phyloP scores from a whole-genome alignment of 2,113 vertebrate species.

The Andinoacara biseriatus region DNA sequence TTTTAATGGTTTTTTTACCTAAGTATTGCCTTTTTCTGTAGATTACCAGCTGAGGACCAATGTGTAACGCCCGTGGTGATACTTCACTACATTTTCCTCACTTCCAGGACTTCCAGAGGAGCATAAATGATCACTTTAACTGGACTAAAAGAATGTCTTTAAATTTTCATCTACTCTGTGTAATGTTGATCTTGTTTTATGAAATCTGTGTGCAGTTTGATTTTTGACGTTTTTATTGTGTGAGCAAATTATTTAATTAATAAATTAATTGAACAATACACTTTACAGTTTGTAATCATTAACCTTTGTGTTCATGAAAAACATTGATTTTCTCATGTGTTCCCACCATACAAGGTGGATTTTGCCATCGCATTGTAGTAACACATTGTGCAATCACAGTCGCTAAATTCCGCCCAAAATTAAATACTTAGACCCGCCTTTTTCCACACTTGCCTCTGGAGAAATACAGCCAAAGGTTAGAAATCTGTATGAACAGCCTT shows the following conservation, averaged over 20 bases:
- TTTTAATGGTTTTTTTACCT: background rate
- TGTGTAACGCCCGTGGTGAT: conserved; percentile 41
- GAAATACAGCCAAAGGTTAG: conserved; percentile 45
- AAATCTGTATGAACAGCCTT: conserved; percentile 76
- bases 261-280: conserved; percentile 22
- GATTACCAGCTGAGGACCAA: conserved; percentile 84
- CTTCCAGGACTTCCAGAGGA: conserved; percentile 23
- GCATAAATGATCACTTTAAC: conserved; percentile 31
- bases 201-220: conserved; percentile 21
- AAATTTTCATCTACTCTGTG: conserved; percentile 46
- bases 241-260: conserved; percentile 45
- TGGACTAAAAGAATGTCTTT: conserved; percentile 51
- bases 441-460: conserved; percentile 49
- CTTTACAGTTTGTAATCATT: background rate
- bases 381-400: conserved; percentile 45
- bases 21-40: conserved; percentile 48
- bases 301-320: background rate
- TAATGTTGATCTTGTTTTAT: conserved; percentile 38
- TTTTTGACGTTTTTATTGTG: conserved; percentile 43
- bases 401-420: conserved; percentile 61
- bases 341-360: background rate
- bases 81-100: background rate
- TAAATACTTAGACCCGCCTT: conserved; percentile 71
- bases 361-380: background rate
- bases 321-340: background rate